A percentile compares a stretch with the other conserved stretches of the same genome.
Conservation (phyloP, 1,140 invertebrate genomes). For the Matsumurasca onukii region DNA sequence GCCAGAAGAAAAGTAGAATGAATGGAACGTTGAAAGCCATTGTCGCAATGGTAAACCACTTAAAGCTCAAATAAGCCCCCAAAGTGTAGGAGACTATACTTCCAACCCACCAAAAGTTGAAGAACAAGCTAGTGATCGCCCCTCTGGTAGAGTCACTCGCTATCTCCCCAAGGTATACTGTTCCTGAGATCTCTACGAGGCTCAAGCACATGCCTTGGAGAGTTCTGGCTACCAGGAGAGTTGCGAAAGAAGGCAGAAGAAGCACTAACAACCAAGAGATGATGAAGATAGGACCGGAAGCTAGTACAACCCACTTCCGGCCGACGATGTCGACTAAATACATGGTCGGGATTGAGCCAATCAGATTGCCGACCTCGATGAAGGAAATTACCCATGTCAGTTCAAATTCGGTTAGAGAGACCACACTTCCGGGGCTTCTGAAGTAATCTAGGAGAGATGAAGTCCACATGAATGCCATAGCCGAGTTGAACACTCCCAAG, state of each 20-base stretch:
- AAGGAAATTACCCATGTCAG: conserved; percentile 43
- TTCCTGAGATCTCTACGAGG: conserved; percentile 52
- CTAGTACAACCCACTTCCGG: conserved; percentile 65
- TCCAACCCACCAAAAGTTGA: conserved; percentile 69
- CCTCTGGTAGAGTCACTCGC: conserved; percentile 60
- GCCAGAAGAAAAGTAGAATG: conserved; percentile 63
- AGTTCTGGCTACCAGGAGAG: conserved; percentile 31
- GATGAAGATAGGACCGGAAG: conserved; percentile 57
- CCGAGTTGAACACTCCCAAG: too few relatives aligned
- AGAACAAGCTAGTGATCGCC: conserved; percentile 63
- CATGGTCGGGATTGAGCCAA: conserved; percentile 40
- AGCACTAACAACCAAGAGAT: conserved; percentile 55
- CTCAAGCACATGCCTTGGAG: conserved; percentile 62
- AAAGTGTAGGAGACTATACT: conserved; percentile 72
- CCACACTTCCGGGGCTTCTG: conserved; percentile 48
- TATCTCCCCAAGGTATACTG: conserved; percentile 65
- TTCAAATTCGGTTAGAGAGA: conserved; percentile 56
- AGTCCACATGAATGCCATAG: too few relatives aligned
- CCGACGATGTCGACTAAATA: conserved; percentile 70
- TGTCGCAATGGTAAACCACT: conserved; percentile 62
- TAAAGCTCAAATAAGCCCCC: conserved; percentile 71
- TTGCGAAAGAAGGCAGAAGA: not conserved
- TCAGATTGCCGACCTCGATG: conserved; percentile 36
- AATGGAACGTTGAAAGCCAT: conserved; percentile 61
- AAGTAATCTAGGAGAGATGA: conserved; percentile 59